Conservation (phyloP, 2,888 invertebrate species). For the Scelioninae gen. 1 region DNA sequence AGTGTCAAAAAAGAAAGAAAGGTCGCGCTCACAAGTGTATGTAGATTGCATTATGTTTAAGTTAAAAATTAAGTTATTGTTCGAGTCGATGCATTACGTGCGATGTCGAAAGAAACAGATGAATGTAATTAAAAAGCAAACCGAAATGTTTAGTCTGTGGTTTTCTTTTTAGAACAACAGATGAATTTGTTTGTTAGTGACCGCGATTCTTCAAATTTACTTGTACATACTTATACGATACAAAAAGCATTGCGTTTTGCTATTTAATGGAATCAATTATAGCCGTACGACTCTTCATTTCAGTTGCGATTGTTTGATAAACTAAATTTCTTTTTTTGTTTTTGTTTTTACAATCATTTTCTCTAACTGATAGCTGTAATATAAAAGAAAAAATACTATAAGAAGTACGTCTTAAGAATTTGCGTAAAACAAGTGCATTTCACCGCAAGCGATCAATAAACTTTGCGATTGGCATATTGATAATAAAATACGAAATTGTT, state of each 20-base stretch:
- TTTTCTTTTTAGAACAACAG: not conserved
- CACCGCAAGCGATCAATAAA: conserved; percentile 7
- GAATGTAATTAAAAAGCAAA: conserved; percentile 51
- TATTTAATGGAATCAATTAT: conserved; percentile 46
- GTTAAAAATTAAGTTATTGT: conserved; percentile 44
- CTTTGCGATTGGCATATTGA: conserved; percentile 43
- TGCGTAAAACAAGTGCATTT: conserved; percentile 38
- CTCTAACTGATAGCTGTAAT: conserved; percentile 21
- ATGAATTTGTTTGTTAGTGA: not conserved
- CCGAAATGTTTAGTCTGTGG: conserved; percentile 32
- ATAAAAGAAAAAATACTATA: conserved; percentile 31
- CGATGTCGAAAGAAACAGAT: conserved; percentile 15
- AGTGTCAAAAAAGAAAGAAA: conserved; percentile 55
- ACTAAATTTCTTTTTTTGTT: not conserved
- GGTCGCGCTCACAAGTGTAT: conserved; percentile 32
- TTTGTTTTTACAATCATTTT: not conserved
- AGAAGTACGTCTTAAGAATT: conserved; percentile 39
- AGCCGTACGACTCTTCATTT: conserved; percentile 23
- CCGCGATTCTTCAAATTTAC: too few species aligned
- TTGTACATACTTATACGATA: conserved; percentile 6
- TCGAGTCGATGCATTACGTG: conserved; percentile 19
- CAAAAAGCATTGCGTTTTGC: conserved; percentile 52
- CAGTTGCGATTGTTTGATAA: conserved; percentile 33
- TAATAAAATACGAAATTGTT: conserved; percentile 41
- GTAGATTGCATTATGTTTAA: conserved; percentile 45